Evolutionary conservation across 1,140 invertebrate genomes (phyloP), one percentile per base, ranked within the genome.

Genomic region (Polypedilum vanderplanki): DNA sequence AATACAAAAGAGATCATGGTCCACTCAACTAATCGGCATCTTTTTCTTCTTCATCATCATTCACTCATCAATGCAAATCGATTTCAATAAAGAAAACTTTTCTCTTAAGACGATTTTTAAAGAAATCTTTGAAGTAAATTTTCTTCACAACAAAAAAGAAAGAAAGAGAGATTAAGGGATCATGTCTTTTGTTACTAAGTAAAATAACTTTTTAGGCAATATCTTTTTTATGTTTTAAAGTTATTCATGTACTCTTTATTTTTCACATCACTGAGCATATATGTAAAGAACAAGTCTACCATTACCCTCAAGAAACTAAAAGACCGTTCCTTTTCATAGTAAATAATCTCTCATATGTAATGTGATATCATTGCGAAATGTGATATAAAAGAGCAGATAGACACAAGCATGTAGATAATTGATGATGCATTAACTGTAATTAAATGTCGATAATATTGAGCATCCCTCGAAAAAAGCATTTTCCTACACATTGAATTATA

Each of bases 1-100:
- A 57, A 57, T n/a, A 57, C 24, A 57, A n/a, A 57, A 57, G 46
- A 57, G 46, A 57, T 57, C 46, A 57, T 57, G 46, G 46, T 57
- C n/a, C 46, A 57, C n/a, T 57, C 46, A 33, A 33, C 24, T 33
- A 33, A 33, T 33, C 24, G 46, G 46, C 9, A 57, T 57, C 46
- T 57, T 57, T 57, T n/a, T 57, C n/a, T 4, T 33, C 46, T 15
- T 57, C n/a, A 57, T 4, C 12, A 4, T 15, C 46, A 57, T n/a
- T 15, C 46, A 15, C 12, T 57, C 46, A 57, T 57, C 46, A 57
- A 57, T 57, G 46, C 46, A 57, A 57, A 57, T 57, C 46, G 46
- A 57, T 57, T 57, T 57, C 10, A 57, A 12, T 4, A n/a, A 57
- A 57, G 46, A 12, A 57, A 57, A n/a, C 12, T n/a, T 57, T 57